phyloP scores from a whole-genome alignment of 1,140 invertebrate species.

The Myzus persicae region DNA sequence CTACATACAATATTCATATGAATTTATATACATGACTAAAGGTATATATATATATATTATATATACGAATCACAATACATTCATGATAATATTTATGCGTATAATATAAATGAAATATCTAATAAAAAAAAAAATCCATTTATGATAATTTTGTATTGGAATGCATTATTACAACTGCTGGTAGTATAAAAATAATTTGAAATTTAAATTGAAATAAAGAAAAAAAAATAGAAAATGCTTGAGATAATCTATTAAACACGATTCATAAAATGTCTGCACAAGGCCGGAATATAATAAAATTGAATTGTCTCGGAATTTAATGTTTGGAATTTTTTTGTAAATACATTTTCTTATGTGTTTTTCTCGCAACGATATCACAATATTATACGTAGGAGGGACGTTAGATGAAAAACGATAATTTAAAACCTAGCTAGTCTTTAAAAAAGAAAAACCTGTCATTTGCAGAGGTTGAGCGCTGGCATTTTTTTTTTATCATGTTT shows the following conservation, averaged over 20 bases:
- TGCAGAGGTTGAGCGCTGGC: not conserved
- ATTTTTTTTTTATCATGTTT: not conserved
- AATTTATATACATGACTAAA: not conserved
- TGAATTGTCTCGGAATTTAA: not conserved
- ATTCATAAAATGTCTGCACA: not conserved
- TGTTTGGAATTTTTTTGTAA: not conserved
- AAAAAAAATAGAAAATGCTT: not conserved
- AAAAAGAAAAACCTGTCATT: not conserved
- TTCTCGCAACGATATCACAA: not conserved
- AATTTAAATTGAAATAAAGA: not conserved
- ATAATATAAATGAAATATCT: not conserved
- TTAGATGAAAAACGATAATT: not conserved
- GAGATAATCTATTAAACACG: not conserved
- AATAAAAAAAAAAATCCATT: not conserved
- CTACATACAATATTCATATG: not conserved
- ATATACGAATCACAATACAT: not conserved
- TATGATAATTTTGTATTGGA: not conserved
- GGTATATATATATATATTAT: not conserved
- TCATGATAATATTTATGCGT: not conserved
- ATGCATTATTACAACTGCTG: not conserved
- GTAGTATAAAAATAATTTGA: not conserved
- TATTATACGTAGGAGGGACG: not conserved
- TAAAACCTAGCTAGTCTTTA: not conserved
- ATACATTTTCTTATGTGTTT: not conserved
- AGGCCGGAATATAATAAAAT: not conserved